Base-by-base conservation (phyloP, 2,113 vertebrate species). In the Trochalopteron elliotii region DNA sequence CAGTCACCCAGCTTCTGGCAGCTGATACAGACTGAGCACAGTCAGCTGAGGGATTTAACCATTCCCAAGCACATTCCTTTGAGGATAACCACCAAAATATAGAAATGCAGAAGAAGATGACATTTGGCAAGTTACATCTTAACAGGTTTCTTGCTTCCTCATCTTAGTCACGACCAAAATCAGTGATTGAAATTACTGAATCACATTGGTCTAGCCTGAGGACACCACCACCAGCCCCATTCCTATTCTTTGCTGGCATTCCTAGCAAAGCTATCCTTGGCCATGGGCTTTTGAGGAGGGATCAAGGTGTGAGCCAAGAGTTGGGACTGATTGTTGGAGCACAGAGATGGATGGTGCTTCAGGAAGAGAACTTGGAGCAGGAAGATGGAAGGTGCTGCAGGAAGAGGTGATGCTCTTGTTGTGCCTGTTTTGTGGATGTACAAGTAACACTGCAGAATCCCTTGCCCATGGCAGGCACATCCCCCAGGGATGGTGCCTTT, bases 281-380 rank as follows among this genome's bases (percentile, higher is more conserved):
- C 27, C 2, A 0, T 30, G 27, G 33, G 17, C 20, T 80, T 86
- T 47, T 19, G 10, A 65, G 49, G 65, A 72, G 17, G 45, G n/a
- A 27, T 18, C 0, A 3, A 69, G 42, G 6, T 57, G 40, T 7
- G n/a, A 90, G 40, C 12, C 14, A 6, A 49, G 59, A 4, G 0
- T 2, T 75, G 1, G 28, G 75, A 40, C 31, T 39, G 8, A 2
- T 39, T 45, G 19, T 39, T 72, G 77, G n/a, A 53, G 52, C 37
- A 20, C 5, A 15, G 59, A 31, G 40, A 63, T 30, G 20, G 33
- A 68, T 60, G 18, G 27, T 2, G 2, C 52, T 59, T 50, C 40
- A 74, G n/a, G 40, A 5, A 3, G 31, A 52, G 31, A 8, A 31
- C 0, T 0, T 9, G 15, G 55, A 70, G 12, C 18, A 45, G 44